Conservation (phyloP, 1,140 invertebrate species). For the Cydia amplana region DNA sequence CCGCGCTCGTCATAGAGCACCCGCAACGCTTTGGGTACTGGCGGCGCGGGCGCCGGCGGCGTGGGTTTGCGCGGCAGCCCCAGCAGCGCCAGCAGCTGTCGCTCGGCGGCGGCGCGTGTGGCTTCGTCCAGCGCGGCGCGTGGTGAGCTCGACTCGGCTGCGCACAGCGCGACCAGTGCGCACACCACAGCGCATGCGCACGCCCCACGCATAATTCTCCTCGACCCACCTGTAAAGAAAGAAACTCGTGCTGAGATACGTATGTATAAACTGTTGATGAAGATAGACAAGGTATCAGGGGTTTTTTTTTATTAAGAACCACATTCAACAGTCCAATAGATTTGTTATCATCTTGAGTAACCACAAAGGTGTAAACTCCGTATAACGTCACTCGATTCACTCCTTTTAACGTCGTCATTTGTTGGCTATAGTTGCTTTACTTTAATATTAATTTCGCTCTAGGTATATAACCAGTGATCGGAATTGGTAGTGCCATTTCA, state of each 20-base stretch:
- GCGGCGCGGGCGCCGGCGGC: conserved; percentile 50
- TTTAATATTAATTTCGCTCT: too few species aligned
- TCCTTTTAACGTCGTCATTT: too few species aligned
- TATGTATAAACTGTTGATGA: background rate
- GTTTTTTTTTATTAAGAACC: too few species aligned
- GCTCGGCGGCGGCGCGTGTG: conserved; percentile 67
- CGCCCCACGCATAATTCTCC: conserved; percentile 78
- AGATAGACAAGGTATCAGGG: background rate
- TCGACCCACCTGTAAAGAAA: conserved; percentile 70
- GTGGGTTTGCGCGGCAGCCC: conserved; percentile 83
- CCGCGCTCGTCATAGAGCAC: conserved; percentile 87
- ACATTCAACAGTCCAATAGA: too few species aligned
- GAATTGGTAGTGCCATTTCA: too few species aligned
- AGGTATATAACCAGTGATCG: too few species aligned
- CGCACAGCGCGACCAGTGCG: conserved; percentile 73
- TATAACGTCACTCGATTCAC: too few species aligned
- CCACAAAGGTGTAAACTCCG: too few species aligned
- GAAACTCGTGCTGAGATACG: conserved; percentile 30
- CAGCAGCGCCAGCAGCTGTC: conserved; percentile 85
- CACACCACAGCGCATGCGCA: conserved; percentile 77
- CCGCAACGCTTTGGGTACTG: conserved; percentile 88
- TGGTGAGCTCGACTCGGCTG: conserved; percentile 43
- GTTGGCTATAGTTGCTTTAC: too few species aligned
- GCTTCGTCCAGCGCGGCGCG: conserved; percentile 54
- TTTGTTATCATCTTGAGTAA: too few species aligned